Conservation (phyloP, 2,888 invertebrate genomes). For the Caenorhabditis doughertyi region DNA sequence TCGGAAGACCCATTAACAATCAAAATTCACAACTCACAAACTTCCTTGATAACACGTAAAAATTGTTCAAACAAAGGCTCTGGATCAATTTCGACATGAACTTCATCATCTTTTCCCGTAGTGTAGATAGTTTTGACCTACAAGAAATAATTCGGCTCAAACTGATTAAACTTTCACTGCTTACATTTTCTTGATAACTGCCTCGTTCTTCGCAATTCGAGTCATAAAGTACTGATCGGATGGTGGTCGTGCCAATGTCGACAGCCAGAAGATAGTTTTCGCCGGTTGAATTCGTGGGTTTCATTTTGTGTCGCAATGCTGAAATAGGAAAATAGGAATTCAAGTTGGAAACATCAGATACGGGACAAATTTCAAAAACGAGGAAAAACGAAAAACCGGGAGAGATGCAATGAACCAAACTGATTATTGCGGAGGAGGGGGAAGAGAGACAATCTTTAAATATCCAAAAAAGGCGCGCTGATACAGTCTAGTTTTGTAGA, state of each 20-base stretch:
- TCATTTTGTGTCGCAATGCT: too few relatives aligned
- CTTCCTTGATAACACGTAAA: conserved; percentile 68
- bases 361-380: conserved; percentile 9
- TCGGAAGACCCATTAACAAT: conserved; percentile 7
- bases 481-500: conserved; percentile 53
- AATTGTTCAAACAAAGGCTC: conserved; percentile 75
- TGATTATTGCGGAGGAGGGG: conserved; percentile 6
- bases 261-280: conserved; percentile 68
- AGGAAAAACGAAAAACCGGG: conserved; percentile 24
- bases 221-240: conserved; percentile 78
- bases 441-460: conserved; percentile 41
- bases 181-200: conserved; percentile 63
- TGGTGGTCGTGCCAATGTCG: conserved; percentile 80
- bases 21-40: conserved; percentile 67
- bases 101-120: conserved; percentile 58
- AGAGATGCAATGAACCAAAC: neutral
- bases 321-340: too few relatives aligned
- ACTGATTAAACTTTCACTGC: conserved; percentile 3
- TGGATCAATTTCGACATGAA: conserved; percentile 78
- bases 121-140: conserved; percentile 63
- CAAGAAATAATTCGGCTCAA: conserved; percentile 11
- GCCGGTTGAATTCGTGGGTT: neutral
- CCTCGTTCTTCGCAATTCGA: conserved; percentile 68
- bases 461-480: conserved; percentile 13
- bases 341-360: neutral